phyloP scores from a whole-genome alignment of 2,113 vertebrate species.

The Mormoops blainvillei region DNA sequence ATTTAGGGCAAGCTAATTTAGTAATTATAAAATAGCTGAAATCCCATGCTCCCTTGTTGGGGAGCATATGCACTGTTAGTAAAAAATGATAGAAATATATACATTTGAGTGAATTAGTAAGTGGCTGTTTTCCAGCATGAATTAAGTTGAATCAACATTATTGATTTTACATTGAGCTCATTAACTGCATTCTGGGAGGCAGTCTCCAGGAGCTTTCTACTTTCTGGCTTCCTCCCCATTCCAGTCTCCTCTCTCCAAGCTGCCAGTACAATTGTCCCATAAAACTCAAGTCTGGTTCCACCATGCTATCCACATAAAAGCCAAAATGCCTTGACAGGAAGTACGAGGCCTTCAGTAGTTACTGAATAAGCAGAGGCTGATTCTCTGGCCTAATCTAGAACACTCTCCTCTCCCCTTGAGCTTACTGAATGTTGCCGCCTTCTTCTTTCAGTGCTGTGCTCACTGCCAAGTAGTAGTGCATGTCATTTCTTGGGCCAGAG shows the following conservation, averaged over 20 bases:
- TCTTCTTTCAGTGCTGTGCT: background rate
- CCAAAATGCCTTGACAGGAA: background rate
- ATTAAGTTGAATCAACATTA: background rate
- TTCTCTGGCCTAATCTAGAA: background rate
- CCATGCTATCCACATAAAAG: background rate
- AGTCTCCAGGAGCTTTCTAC: background rate
- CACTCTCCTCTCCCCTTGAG: rapidly evolving
- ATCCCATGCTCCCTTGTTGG: background rate
- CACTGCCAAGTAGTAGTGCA: too few relatives aligned
- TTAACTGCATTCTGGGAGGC: background rate
- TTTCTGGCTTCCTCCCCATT: background rate
- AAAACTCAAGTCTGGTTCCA: background rate
- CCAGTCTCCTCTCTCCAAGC: background rate
- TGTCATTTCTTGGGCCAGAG: background rate
- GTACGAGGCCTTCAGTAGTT: background rate
- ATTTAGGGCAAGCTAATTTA: background rate
- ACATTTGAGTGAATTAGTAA: background rate
- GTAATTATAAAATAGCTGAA: background rate
- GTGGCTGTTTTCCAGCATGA: background rate
- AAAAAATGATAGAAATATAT: background rate
- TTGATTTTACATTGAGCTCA: background rate
- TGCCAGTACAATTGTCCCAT: background rate
- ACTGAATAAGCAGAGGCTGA: too few relatives aligned
- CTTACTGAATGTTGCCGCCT: background rate
- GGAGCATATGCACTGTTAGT: background rate